Evolutionary conservation across 2,888 invertebrate species (phyloP), one percentile per base, ranked within the genome.

Genomic region (Drosophila anomelani): DNA sequence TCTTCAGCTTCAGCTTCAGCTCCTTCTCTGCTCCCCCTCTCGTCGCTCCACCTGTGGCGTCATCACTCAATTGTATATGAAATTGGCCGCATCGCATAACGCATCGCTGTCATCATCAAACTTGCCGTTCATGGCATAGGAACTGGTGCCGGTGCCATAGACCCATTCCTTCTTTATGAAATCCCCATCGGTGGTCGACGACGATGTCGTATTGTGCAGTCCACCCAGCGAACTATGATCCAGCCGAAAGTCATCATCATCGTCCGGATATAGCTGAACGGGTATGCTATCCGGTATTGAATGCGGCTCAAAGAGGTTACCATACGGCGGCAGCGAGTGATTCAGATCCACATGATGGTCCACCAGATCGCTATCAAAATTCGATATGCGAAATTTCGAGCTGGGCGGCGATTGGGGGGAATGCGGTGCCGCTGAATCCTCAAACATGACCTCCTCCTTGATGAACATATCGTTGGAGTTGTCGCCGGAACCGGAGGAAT

Each of bases 111-210:
- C 92, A 70, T 92, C 92, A 63, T 92, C 92, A 58, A 92, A 92
- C 70, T 92, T 92, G 23, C 91, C 91, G 55, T 91, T 92, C 86
- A 92, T 92, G 72, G 90, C 89, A 74, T 92, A 92, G 66, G 88
- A 91, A 77, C 87, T 90, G 39, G 90, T 88, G 58, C 90, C 91
- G 51, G 90, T 76, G 66, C 92, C 92, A 59, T 92, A 92, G 36
- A 90, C 92, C 92, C 92, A 92, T 79, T 92, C 92, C 81, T 92
- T 92, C 26, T 92, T 92, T 26, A 92, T 92, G 71, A 92, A 92
- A 69, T 92, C 92, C 10, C 91, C 92, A 67, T 92, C 92, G 53
- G 90, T 92, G 29, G 92, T 92, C 54, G 92, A 92, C 12, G 92
- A 92, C 17, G 92, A 91, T 17, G 92, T 91, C 17, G 92, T 91